A percentile compares a stretch with the other conserved stretches of the same genome.
Evolutionary conservation across 1,140 invertebrate species (phyloP).

Genomic region (Metopolophium dirhodum): DNA sequence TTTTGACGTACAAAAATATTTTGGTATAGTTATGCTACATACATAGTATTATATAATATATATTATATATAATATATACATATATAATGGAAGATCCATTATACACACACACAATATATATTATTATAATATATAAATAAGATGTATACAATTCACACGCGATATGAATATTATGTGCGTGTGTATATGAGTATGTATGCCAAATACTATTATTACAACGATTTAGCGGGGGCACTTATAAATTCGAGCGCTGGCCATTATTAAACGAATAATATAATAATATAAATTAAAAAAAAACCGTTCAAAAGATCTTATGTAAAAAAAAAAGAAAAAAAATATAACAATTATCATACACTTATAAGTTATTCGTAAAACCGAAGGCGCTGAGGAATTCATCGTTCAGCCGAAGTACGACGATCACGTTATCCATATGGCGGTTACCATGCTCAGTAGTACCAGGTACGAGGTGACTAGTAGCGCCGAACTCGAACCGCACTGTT

Average conservation of each 20-base stretch:
- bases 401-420: slow-evolving; percentile 53
- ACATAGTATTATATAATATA: not conserved
- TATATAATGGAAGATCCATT: not conserved
- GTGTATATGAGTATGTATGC: not conserved
- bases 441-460: slow-evolving; percentile 11
- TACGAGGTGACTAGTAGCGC: slow-evolving; percentile 59
- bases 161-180: not conserved
- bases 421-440: slow-evolving; percentile 51
- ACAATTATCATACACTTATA: slow-evolving; percentile 40
- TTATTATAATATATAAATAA: not conserved
- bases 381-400: slow-evolving; percentile 11
- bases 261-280: not conserved
- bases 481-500: slow-evolving; percentile 70
- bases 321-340: slow-evolving; percentile 34
- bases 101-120: not conserved
- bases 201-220: slow-evolving; percentile 8
- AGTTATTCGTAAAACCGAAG: slow-evolving; percentile 29
- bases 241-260: not conserved
- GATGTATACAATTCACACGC: not conserved
- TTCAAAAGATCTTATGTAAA: slow-evolving; percentile 16
- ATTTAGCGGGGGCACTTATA: not conserved
- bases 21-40: slow-evolving; percentile 23
- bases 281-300: not conserved
- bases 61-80: not conserved
- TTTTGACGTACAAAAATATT: slow-evolving; percentile 50